These are phyloP conservation scores for Stenotaenia linearis DNA, from an alignment of 2,888 invertebrate species.

Conservation along the genomic window DNA sequence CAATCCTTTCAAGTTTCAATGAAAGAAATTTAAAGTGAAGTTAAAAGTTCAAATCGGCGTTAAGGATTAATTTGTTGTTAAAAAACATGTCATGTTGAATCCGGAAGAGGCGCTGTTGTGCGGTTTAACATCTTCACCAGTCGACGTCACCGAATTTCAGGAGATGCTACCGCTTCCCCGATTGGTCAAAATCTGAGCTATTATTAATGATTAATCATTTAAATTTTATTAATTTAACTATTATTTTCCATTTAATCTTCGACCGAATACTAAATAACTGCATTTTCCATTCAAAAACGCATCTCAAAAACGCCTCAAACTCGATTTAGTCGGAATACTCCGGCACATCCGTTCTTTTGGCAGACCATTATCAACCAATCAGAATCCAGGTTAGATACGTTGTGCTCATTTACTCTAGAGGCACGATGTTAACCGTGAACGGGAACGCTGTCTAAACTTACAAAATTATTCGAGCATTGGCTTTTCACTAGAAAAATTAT, in stretches of 20 bases:
- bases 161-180: background rate
- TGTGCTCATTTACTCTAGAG: background rate
- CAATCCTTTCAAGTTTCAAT: too few species aligned
- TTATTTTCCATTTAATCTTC: background rate
- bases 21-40: too few species aligned
- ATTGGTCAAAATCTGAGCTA: background rate
- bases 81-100: background rate
- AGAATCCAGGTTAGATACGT: background rate
- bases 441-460: slow-evolving; percentile 31
- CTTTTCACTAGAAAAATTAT: background rate
- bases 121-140: background rate
- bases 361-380: background rate
- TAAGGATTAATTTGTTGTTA: background rate
- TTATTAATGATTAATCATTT: background rate
- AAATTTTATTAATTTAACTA: background rate
- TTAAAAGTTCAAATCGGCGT: background rate
- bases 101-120: slow-evolving; percentile 9
- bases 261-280: too few species aligned
- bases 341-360: background rate
- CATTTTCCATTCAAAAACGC: background rate
- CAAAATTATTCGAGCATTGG: slow-evolving; percentile 27
- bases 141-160: background rate
- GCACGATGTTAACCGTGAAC: slow-evolving; percentile 31
- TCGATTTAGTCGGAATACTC: background rate
- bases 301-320: background rate